Evolutionary conservation across 2,888 invertebrate genomes (phyloP), one percentile per base, ranked within the genome.

Genomic region (Imbricaverruca yamaguchii): DNA sequence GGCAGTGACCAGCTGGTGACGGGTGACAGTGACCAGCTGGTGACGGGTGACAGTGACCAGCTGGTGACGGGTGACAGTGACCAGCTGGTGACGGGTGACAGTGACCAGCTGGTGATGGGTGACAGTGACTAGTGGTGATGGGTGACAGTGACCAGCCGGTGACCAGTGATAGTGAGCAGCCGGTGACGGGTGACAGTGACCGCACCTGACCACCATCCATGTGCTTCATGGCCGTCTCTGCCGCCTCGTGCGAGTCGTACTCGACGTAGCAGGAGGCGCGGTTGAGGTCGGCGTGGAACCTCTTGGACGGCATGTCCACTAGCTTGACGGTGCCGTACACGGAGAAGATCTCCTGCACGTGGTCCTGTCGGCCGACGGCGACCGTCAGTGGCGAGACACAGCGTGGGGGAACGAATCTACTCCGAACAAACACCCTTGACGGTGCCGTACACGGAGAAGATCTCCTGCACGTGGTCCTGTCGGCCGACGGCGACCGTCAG

Each of bases 161-260:
- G 4, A 39, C 39, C 2, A 4, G 39, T 39, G 39, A 39, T n/a
- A n/a, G 39, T 39, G 39, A 39, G 4, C 39, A 39, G 39, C 39
- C 39, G 39, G 39, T 39, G 4, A 39, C 39, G 39, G 39, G 39
- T 39, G 39, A 39, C 39, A 39, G 39, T 39, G 39, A 39, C 39
- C 77, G 7, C 55, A 53, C 80, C 82, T 83, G 88, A 92, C 94
- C 99, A 87, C 98, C 98, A 89, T 99, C 98, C 98, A 99, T 98
- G 86, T 98, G 96, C 88, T 98, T 98, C 92, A 98, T 95, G 0
- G 98, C 98, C 87, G 97, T 96, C 87, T 98, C 97, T 39, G 98
- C 98, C 87, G 98, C 97, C 84, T 98, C 98, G 0, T 96, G 90
- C 81, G 92, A 95, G 84, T 92, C 93, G 88, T 94, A 99, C 86